These are phyloP conservation scores for Xenopus tropicalis DNA, from an alignment of 2,113 vertebrate species.

Conservation along the genomic window UCB_Xtro_10.0 CM004443.2:29659501-29660000, in stretches of 20 bases:
- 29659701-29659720: conserved; percentile 3
- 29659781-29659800: conserved; percentile 4
- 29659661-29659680: neutral
- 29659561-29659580: neutral
- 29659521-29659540: neutral
- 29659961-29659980: too few relatives aligned
- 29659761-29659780: neutral
- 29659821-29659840: neutral
- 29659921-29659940: neutral
- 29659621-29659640: neutral
- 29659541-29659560: neutral
- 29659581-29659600: neutral
- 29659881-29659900: neutral
- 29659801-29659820: neutral
- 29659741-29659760: neutral
- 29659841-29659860: neutral
- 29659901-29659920: neutral
- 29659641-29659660: neutral
- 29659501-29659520: neutral
- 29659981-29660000: too few relatives aligned
- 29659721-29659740: neutral
- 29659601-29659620: neutral
- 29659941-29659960: neutral
- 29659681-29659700: neutral
- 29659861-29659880: neutral